Base-by-base conservation (phyloP, 2,797 vertebrate species). In the Nothura maculosa region DNA sequence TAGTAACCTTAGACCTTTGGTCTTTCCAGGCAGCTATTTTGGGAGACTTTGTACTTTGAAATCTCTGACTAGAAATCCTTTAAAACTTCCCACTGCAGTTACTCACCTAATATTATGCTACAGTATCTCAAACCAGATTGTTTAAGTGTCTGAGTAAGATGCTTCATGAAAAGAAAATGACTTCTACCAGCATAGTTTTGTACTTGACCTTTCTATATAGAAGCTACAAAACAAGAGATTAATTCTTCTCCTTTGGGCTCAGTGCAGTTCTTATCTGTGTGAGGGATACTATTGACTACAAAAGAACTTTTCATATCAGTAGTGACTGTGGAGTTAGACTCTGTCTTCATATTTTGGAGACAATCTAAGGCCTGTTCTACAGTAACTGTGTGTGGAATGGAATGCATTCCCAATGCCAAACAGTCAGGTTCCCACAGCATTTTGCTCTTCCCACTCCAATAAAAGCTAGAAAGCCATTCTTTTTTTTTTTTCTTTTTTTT, bases 191-290 rank as follows among this genome's bases (percentile, higher is more conserved):
- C 50, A 27, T 14, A 58, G 42, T 55, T 60, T 94, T 84, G 52
- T 87, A 45, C 43, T 87, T 87, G 86, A 78, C 45, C 55, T 85
- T 94, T 92, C 78, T 68, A 1, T 54, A 21, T 2, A 1, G 50
- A 89, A 89, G 64, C 34, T 52, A 40, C 58, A 74, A 62, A 88
- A 82, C 61, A 87, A 79, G 40, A 82, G 75, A 82, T 72, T 60
- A 40, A 81, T 89, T 94, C 50, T 87, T 82, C 62, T 81, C 14
- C 40, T 77, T 55, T 69, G n/a, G 45, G 42, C 45, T 87, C 38
- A 40, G n/a, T n/a, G 16, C 58, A 48, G 21, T 78, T 66, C 36
- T 86, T 79, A 38, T 57, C 62, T 68, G 12, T 54, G 16, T 61
- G 45, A 77, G 64, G n/a, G 43, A 85, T 61, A 45, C 68, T 62